Evolutionary conservation across 2,113 vertebrate species (phyloP), one percentile per base, ranked within the genome.

Genomic region (Cervus canadensis): DNA sequence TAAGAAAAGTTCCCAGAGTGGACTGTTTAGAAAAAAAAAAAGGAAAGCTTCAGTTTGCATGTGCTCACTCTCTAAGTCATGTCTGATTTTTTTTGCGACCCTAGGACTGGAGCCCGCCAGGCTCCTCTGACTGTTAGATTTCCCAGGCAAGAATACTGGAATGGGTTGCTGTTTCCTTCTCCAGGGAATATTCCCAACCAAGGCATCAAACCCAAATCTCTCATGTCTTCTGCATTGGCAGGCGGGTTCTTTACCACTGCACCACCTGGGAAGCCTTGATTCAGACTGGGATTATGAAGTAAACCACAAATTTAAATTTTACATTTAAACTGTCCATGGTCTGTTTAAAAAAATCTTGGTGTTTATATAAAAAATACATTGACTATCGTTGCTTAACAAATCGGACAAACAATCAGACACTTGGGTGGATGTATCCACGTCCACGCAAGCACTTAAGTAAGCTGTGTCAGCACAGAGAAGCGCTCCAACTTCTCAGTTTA

Each of bases 251-350:
- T 76, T 26, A 76, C 71, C 71, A 76, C 36, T 26, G 21, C 6
- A 43, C 71, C 36, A 26, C 23, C 71, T 43, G 36, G 23, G 40
- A 76, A 76, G 36, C 71, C 71, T 14, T 13, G 50, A 92, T 59
- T 56, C 6, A 82, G 36, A 85, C 67, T 56, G 93, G 85, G 3
- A 4, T 79, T 90, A 36, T 93, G 43, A 97, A 96, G 86, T 97
- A 97, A 83, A 97, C 81, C 67, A 78, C 78, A 85, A 86, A 98
- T 93, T 97, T 71, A 93, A 95, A 97, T 95, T 5, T 95, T 21
- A 79, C 85, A 25, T 89, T 96, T 85, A 43, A 19, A 71, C 85
- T 91, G 40, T 30, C 78, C 71, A 45, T 23, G 87, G 89, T 76
- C 3, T 87, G 67, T 89, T 86, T 98, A 60, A 30, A 74, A 93